Conservation (phyloP, 2,888 invertebrate genomes). For the Polydrusus tereticollis region DNA sequence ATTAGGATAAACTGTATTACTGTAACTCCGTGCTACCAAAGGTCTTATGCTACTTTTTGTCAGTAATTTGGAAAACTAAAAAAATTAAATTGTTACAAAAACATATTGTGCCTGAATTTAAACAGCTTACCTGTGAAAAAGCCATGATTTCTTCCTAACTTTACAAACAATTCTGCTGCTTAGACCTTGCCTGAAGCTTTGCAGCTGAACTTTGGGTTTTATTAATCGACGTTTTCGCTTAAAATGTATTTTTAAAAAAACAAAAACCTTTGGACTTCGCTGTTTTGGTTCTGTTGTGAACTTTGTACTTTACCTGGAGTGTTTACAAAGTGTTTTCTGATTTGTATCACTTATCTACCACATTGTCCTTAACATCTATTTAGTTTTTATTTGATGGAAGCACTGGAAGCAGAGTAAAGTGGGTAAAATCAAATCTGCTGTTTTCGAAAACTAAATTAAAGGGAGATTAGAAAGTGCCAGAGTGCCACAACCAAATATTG, state of each 20-base stretch:
- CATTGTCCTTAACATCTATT: background rate
- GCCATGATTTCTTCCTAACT: constrained; percentile 23
- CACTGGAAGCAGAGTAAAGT: no score
- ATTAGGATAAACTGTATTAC: constrained; percentile 9
- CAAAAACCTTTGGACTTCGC: constrained; percentile 35
- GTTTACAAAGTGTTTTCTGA: background rate
- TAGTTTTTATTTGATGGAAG: no score
- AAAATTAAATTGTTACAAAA: constrained; percentile 12
- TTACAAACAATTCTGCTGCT: background rate
- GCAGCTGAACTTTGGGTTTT: constrained; percentile 27
- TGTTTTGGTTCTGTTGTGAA: no score
- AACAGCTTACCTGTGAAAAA: constrained; percentile 42
- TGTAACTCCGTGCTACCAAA: constrained; percentile 23
- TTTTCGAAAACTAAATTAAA: no score
- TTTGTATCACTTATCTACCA: background rate
- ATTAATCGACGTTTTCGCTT: background rate
- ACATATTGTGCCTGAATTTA: background rate
- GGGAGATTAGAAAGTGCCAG: no score
- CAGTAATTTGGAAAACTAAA: constrained; percentile 38
- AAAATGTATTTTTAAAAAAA: background rate
- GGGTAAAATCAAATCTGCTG: no score
- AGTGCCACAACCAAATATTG: no score
- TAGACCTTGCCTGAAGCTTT: background rate
- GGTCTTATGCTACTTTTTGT: constrained; percentile 33
- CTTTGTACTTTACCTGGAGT: constrained; percentile 20